Base-by-base conservation (phyloP, 2,113 vertebrate species). In the Protomyctophum bolini region DNA sequence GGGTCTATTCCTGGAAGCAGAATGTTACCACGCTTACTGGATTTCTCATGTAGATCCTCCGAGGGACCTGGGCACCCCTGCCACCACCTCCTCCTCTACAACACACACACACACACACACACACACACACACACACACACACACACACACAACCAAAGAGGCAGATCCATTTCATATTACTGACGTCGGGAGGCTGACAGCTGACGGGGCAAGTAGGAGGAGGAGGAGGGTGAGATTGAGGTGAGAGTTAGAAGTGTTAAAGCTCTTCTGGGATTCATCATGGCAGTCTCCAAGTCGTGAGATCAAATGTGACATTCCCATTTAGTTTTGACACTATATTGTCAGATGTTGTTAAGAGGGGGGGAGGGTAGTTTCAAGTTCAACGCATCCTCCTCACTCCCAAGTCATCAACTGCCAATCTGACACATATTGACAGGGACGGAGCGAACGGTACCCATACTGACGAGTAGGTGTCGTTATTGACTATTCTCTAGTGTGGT, bases 141-240 rank as follows among this genome's bases (percentile, higher is more conserved):
- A 66, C 64, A 41, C 51, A 5, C 50, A 63, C 15, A 58, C 46
- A 72, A 54, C 33, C 33, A 48, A 68, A 59, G 50, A 55, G 83
- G 77, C 68, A 46, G 80, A 83, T 79, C 66, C 47, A 78, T 87
- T 86, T 82, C 68, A 85, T 72, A 66, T 29, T 48, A 12, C 66
- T 72, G 74, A 81, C 45, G 66, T 83, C 80, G 81, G 69, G 68
- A 57, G 72, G 67, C 60, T 72, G 75, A 80, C 80, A 84, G 81
- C 83, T 86, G 83, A 86, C 59, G 15, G 66, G 12, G 74, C 77
- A 70, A 58, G 75, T 74, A 69, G 66, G 63, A 52, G 65, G 52
- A 50, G 8, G 61, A 1, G n/a, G 6, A 0, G 72, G 58, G 51
- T 21, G 21, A 21, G 21, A 21, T 21, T 21, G 21, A 21, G 7